Percentiles rank a stretch among this genome's conserved stretches.
These are phyloP conservation scores for Brotogeris chrysoptera DNA, from an alignment of 2,797 vertebrate species.

Conservation along the genomic window DNA sequence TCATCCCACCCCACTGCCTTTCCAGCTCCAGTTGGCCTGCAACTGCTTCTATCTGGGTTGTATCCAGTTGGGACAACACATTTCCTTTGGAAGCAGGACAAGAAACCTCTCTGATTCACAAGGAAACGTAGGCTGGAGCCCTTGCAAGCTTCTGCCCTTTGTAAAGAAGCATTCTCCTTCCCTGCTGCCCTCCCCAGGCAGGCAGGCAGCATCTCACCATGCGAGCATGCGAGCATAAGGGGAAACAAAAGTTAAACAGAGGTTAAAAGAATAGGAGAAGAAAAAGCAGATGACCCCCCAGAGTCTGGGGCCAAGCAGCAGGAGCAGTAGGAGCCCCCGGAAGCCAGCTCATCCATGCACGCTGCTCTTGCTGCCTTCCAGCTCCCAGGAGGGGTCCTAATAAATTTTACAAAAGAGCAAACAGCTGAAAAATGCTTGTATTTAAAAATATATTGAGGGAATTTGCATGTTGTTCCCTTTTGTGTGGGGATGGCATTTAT, in stretches of 20 bases:
- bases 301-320: not conserved
- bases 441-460: conserved; percentile 68
- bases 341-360: not conserved
- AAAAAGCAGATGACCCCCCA: not conserved
- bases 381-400: conserved; percentile 52
- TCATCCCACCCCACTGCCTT: not conserved
- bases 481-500: conserved; percentile 64
- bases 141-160: not conserved
- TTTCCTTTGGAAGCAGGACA: not conserved
- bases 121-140: not conserved
- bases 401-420: conserved; percentile 70
- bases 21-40: not conserved
- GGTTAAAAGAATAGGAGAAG: conserved; percentile 8
- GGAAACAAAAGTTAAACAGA: conserved; percentile 5
- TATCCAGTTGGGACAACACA: not conserved
- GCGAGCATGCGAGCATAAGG: not conserved
- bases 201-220: not conserved
- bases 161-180: not conserved
- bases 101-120: not conserved
- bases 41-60: not conserved
- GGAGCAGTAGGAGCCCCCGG: not conserved
- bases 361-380: conserved; percentile 22
- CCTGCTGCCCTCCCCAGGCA: not conserved
- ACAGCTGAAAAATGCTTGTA: conserved; percentile 66
- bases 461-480: conserved; percentile 69